Percentiles rank a stretch among this genome's conserved stretches.
Conservation (phyloP, 2,797 vertebrate genomes). For the Sorex maritimensis region DNA sequence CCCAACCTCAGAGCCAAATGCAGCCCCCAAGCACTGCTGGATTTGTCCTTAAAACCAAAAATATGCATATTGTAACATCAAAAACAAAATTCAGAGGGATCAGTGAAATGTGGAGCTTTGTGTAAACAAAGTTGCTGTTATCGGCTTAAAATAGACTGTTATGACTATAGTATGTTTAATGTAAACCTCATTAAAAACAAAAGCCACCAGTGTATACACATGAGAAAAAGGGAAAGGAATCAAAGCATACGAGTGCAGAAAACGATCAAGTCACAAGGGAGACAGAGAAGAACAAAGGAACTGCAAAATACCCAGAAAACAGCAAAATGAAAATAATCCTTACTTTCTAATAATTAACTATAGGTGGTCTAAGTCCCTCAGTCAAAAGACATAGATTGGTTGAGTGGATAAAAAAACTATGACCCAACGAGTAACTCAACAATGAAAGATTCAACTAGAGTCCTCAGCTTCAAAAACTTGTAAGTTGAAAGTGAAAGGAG, state of each 20-base stretch:
- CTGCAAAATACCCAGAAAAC: not conserved
- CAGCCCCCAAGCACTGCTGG: no score
- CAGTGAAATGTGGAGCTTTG: not conserved
- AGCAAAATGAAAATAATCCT: not conserved
- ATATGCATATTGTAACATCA: not conserved
- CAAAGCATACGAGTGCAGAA: not conserved
- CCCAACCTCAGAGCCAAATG: no score
- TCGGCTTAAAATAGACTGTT: not conserved
- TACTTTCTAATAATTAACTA: not conserved
- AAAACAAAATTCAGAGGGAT: not conserved
- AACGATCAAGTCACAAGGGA: not conserved
- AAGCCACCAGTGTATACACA: not conserved
- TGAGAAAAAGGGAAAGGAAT: not conserved
- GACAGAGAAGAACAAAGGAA: not conserved
- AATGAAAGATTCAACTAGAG: not conserved
- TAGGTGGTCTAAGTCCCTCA: not conserved
- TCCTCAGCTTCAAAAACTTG: not conserved
- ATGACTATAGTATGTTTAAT: not conserved
- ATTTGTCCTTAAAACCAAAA: no score
- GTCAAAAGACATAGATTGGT: not conserved
- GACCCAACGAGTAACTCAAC: not conserved
- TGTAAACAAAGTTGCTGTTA: constrained; percentile 3
- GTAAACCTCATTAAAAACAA: not conserved
- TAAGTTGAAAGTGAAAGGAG: not conserved
- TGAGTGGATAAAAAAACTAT: not conserved